Conservation (phyloP, 2,888 invertebrate genomes). For the Mesorhabditis spiculigera region DNA sequence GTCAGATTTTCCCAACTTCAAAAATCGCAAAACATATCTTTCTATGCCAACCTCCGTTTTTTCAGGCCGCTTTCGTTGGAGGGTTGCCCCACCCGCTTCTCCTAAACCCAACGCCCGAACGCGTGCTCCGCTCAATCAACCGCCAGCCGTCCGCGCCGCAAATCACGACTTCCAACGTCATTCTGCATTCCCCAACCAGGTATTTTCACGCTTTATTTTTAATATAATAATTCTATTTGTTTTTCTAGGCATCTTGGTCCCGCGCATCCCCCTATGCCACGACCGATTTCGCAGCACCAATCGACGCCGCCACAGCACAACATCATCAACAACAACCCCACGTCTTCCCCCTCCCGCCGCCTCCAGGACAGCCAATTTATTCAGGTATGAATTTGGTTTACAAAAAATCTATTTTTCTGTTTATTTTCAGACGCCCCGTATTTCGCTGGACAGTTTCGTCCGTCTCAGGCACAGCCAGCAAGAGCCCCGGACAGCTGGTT, state of each 20-base stretch:
- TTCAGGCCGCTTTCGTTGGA: conserved; percentile 5
- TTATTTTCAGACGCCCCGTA: background rate
- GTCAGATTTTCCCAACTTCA: too few relatives aligned
- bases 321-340: background rate
- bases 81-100: background rate
- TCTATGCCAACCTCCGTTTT: too few relatives aligned
- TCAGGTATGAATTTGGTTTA: background rate
- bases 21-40: too few relatives aligned
- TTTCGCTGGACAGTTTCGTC: too few relatives aligned
- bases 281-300: background rate
- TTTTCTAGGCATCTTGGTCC: too few relatives aligned
- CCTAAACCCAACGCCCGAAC: background rate
- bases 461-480: background rate
- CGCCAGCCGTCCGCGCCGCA: background rate
- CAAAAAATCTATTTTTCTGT: background rate
- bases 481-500: background rate
- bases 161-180: background rate
- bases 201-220: too few relatives aligned
- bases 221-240: too few relatives aligned
- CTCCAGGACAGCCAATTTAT: background rate
- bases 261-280: too few relatives aligned
- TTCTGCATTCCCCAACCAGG: background rate
- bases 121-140: background rate
- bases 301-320: background rate
- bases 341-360: background rate